A percentile compares a stretch with the other conserved stretches of the same genome.
phyloP scores from a whole-genome alignment of 2,797 vertebrate species.

The Choloepus didactylus region DNA sequence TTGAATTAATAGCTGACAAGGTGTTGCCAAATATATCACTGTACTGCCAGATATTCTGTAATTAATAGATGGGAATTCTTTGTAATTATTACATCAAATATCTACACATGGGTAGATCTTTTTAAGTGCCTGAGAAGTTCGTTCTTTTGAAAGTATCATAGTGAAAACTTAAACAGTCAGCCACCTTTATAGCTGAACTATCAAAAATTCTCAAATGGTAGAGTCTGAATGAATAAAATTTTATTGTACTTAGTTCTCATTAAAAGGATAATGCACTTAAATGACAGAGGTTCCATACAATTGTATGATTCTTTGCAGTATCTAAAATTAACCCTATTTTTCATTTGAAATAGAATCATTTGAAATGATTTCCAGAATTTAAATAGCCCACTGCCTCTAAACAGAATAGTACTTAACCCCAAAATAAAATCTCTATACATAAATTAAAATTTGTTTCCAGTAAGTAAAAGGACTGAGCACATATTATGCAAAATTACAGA shows the following conservation, averaged over 20 bases:
- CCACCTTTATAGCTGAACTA: slow-evolving; percentile 62
- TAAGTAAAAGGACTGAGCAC: slow-evolving; percentile 55
- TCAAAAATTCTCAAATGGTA: slow-evolving; percentile 57
- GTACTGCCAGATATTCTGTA: slow-evolving; percentile 78
- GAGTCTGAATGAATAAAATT: slow-evolving; percentile 62
- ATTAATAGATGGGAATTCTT: slow-evolving; percentile 79
- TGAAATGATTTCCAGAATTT: slow-evolving; percentile 62
- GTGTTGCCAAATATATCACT: slow-evolving; percentile 82
- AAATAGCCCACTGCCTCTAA: slow-evolving; percentile 34
- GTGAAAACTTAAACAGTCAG: slow-evolving; percentile 64
- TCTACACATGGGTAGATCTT: slow-evolving; percentile 70
- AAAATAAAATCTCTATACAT: slow-evolving; percentile 60
- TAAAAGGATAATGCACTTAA: slow-evolving; percentile 58
- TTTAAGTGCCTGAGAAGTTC: slow-evolving; percentile 57
- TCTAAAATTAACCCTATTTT: slow-evolving; percentile 62
- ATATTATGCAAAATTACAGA: slow-evolving; percentile 40
- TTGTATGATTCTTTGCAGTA: slow-evolving; percentile 35
- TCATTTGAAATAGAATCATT: slow-evolving; percentile 36
- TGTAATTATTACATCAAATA: slow-evolving; percentile 77
- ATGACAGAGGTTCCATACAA: slow-evolving; percentile 24
- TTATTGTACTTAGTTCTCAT: slow-evolving; percentile 42
- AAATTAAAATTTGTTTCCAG: slow-evolving; percentile 63
- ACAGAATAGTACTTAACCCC: slow-evolving; percentile 43
- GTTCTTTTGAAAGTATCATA: slow-evolving; percentile 68
- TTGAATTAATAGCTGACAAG: slow-evolving; percentile 81